Conservation (phyloP, 2,797 vertebrate species). For the Mormyrops boulengeri region DNA sequence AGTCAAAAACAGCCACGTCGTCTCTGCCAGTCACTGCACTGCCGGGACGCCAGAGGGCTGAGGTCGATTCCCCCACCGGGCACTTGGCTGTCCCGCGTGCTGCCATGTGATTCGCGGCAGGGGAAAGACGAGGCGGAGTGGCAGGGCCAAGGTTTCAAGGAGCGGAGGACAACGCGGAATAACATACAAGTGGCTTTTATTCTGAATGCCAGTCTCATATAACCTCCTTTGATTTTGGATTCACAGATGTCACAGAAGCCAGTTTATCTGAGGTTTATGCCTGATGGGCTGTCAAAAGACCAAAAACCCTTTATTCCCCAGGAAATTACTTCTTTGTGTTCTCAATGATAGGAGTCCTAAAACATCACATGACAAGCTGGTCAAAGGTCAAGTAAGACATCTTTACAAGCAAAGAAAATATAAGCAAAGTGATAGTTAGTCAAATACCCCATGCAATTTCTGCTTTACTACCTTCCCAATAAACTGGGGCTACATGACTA, state of each 20-base stretch:
- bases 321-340: background rate
- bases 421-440: background rate
- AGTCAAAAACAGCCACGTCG: background rate
- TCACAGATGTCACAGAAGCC: background rate
- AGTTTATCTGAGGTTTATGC: background rate
- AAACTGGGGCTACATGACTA: background rate
- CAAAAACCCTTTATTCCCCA: background rate
- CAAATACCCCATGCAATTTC: background rate
- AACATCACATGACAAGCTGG: background rate
- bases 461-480: background rate
- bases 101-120: background rate
- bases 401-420: background rate
- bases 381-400: background rate
- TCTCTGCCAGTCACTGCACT: background rate
- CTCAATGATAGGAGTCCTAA: background rate
- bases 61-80: background rate
- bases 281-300: background rate
- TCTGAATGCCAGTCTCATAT: background rate
- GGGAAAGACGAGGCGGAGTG: background rate
- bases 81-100: background rate
- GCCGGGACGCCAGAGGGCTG: background rate
- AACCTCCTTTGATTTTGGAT: background rate
- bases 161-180: background rate
- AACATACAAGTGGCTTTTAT: background rate
- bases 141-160: background rate